Conservation (phyloP, 1,140 invertebrate genomes). For the Drosophila punjabiensis region DNA sequence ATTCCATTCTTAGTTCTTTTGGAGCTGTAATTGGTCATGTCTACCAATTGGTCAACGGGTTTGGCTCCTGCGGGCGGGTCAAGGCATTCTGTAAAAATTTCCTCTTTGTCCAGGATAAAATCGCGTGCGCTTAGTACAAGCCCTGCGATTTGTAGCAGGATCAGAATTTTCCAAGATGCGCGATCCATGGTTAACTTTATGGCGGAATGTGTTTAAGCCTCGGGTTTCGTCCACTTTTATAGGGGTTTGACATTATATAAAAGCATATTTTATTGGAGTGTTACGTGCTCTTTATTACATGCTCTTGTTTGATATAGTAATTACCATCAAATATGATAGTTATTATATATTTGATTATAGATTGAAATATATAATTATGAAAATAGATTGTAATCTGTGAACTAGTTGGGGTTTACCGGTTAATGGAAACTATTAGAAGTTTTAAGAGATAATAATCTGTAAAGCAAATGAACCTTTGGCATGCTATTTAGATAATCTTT, state of each 20-base stretch:
- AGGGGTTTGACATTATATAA: neutral
- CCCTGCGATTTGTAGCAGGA: neutral
- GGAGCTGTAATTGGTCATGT: fast-evolving
- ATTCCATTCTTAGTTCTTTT: neutral
- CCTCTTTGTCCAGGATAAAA: neutral
- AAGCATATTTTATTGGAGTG: neutral
- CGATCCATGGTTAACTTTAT: neutral
- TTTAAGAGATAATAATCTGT: neutral
- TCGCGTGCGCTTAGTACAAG: neutral
- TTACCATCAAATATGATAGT: neutral
- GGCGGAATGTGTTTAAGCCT: neutral
- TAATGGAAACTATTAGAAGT: too few species aligned
- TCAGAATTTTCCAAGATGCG: neutral
- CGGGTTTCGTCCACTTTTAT: neutral
- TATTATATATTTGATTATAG: neutral
- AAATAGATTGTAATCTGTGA: neutral
- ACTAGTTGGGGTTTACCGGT: neutral
- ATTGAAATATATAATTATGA: neutral
- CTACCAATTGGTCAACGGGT: neutral
- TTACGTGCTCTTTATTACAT: neutral
- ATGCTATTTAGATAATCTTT: neutral
- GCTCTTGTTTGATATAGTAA: neutral
- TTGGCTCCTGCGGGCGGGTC: neutral
- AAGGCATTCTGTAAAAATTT: neutral
- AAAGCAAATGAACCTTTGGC: neutral